Percentiles rank a stretch among this genome's conserved stretches.
Conservation (phyloP, 2,113 vertebrate genomes). For the Butastur rufipennis region DNA sequence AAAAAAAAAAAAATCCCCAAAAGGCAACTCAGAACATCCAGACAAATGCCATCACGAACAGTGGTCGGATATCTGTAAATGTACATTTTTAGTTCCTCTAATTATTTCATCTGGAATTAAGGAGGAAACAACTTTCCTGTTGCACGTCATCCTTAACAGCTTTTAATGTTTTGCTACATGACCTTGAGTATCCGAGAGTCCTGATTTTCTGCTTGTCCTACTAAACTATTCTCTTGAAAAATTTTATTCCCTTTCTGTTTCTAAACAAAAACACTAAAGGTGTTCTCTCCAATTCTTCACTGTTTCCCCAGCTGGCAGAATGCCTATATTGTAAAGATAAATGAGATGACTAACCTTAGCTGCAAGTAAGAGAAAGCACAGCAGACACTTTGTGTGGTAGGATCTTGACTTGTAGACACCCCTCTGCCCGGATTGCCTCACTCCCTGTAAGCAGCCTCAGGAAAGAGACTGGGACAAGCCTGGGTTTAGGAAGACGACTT, state of each 20-base stretch:
- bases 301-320: not conserved
- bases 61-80: not conserved
- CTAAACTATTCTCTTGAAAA: constrained; percentile 3
- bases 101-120: not conserved
- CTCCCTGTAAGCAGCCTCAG: not conserved
- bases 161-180: not conserved
- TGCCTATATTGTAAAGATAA: not conserved
- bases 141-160: not conserved
- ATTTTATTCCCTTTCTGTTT: not conserved
- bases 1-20: not conserved
- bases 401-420: not conserved
- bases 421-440: not conserved
- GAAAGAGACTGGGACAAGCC: not conserved
- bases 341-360: not conserved
- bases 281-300: not conserved
- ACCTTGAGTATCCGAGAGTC: not conserved
- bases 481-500: not conserved
- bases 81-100: not conserved
- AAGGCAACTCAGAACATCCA: not conserved
- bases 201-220: not conserved
- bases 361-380: not conserved
- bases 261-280: not conserved
- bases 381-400: not conserved
- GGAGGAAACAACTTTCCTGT: not conserved
- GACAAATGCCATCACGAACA: not conserved